A percentile compares a stretch with the other conserved stretches of the same genome.
These are phyloP conservation scores for Pangasius sanitwongsei DNA, from an alignment of 2,797 vertebrate species.

Conservation along the genomic window DNA sequence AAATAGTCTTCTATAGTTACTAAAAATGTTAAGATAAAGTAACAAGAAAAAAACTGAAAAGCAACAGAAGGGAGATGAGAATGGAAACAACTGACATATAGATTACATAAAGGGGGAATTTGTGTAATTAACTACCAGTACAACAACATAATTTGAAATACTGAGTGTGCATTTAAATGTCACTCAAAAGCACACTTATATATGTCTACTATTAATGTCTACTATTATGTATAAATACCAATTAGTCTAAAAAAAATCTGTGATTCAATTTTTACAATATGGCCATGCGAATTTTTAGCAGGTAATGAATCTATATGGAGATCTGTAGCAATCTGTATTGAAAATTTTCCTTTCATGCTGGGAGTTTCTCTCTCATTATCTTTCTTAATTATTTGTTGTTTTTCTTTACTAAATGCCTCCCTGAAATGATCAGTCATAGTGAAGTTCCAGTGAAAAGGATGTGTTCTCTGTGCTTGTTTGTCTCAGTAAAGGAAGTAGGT, in stretches of 20 bases:
- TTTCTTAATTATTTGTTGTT: not conserved
- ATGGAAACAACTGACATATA: not conserved
- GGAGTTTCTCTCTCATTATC: not conserved
- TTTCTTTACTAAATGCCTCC: not conserved
- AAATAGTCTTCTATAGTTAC: not conserved
- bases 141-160: not conserved
- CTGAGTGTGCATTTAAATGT: not conserved
- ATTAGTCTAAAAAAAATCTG: not conserved
- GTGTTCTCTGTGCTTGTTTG: not conserved
- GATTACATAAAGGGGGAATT: not conserved
- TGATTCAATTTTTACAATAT: not conserved
- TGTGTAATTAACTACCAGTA: not conserved
- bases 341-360: not conserved
- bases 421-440: not conserved
- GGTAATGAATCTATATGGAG: not conserved
- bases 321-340: not conserved
- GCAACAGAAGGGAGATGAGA: not conserved
- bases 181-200: not conserved
- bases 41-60: not conserved
- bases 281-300: not conserved
- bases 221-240: no score
- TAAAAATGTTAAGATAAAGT: not conserved
- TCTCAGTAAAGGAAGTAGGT: not conserved
- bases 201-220: not conserved
- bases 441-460: not conserved